phyloP scores from a whole-genome alignment of 2,888 invertebrate genomes.

The Meiosimyza platycephala region DNA sequence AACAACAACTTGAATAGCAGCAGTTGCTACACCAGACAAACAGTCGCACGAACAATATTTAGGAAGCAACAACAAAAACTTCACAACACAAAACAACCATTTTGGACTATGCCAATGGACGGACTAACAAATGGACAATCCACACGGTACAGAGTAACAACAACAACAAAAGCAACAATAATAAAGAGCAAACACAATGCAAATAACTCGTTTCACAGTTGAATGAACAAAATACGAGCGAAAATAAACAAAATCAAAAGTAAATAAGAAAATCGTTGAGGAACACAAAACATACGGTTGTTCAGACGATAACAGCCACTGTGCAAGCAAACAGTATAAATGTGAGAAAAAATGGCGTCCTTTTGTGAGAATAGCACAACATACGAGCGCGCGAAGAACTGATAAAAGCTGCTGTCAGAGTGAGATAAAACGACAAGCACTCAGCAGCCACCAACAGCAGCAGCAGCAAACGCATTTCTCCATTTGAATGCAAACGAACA shows the following conservation, averaged over 20 bases:
- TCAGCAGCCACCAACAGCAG: too few species aligned
- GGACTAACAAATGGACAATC: conserved; percentile 36
- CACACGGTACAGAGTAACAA: background rate
- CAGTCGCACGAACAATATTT: conserved; percentile 50
- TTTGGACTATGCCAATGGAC: conserved; percentile 57
- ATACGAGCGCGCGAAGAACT: background rate
- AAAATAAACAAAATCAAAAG: conserved; percentile 20
- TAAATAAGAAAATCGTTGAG: conserved; percentile 11
- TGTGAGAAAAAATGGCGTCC: background rate
- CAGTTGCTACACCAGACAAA: conserved; percentile 54
- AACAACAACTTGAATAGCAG: conserved; percentile 38
- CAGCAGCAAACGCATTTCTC: background rate
- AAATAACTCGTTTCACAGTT: conserved; percentile 29
- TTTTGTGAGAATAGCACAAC: background rate
- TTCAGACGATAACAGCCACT: background rate
- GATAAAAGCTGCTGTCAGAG: background rate
- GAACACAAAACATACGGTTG: conserved; percentile 15
- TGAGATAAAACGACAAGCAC: conserved; percentile 14
- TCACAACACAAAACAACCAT: conserved; percentile 53
- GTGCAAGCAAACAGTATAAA: background rate
- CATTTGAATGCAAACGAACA: too few species aligned
- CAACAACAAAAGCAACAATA: conserved; percentile 1
- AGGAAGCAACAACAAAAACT: conserved; percentile 26
- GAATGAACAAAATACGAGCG: conserved; percentile 38
- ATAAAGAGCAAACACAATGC: conserved; percentile 1